Base-by-base conservation (phyloP, 1,140 invertebrate genomes). In the Hyphantria cunea region DNA sequence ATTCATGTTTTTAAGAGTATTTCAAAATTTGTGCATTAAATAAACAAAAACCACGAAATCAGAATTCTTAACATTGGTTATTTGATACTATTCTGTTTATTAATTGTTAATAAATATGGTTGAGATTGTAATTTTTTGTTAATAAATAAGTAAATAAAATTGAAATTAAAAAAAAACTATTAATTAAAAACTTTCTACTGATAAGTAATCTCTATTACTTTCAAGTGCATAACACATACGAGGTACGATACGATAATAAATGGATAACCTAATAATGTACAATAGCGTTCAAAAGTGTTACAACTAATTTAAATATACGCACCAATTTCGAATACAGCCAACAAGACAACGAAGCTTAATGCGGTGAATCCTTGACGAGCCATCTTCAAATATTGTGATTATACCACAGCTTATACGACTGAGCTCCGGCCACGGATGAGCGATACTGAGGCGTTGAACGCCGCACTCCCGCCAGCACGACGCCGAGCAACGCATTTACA, bases 301-400 rank as follows among this genome's bases (percentile, higher is more conserved):
- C 6, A 12, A 12, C n/a, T 31, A 2, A 50, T 55, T 39, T 47
- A 54, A 44, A 44, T 49, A 51, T 74, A 83, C 83, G 50, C 80
- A 89, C 86, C 86, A 33, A 85, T 70, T 72, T 86, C 80, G 39
- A 86, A 72, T n/a, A 82, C 49, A 25, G 82, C 80, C 41, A 89
- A 68, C 15, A 88, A 66, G 42, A 83, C 69, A 37, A 73, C 78
- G 25, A 86, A 48, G 64, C 66, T 74, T n/a, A 86, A 61, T 32
- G 74, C 70, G 15, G 72, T 67, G 55, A 76, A 62, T 72, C 65
- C 76, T 76, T 67, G 74, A 64, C 76, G 78, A 58, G 80, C 81
- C 85, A 88, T 88, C 60, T 52, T 55, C 31, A 33, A 59, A 70
- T 56, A 63, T 59, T 47, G 49, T 56, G 67, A 48, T 68, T 50